Evolutionary conservation across 2,888 invertebrate species (phyloP), one percentile per base, ranked within the genome.

Genomic region (Hartigia nigra): DNA sequence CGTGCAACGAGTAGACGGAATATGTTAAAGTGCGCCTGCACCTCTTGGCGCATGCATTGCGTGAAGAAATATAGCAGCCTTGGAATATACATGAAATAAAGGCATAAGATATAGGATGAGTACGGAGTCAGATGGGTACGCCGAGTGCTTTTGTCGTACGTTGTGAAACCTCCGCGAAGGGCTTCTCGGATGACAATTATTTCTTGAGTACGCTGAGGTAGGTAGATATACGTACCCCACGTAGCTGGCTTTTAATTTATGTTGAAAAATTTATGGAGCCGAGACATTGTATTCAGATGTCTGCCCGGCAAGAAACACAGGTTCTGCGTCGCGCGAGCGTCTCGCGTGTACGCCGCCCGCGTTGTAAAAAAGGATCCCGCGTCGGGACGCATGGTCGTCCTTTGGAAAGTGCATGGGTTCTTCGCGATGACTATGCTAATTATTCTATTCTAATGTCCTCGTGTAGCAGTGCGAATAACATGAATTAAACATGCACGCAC

Each of bases 251-350:
- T 85, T 88, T 87, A 87, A 85, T 87, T 87, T 87, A 87, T 87
- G 85, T 81, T 84, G 85, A 87, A 87, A 86, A 88, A 88, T 88
- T 87, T 87, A 88, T 88, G 86, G 84, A 80, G 83, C 85, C 83
- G 74, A 84, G 85, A 85, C 86, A 87, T 86, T 88, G 87, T 87
- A 88, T 88, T 87, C 87, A 86, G 85, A 87, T 87, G 87, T 87
- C 88, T 80, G 80, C 82, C 55, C 83, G 82, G 82, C 80, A 80
- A 85, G 85, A 85, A 82, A 85, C 82, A 85, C 82, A 82, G 82
- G 84, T 86, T 83, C 77, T 81, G 36, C 75, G 75, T 70, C 78
- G 78, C 79, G 76, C 78, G 78, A 81, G 76, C 79, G 72, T 55
- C 55, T 55, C 69, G 75, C 69, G 69, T 36, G 69, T 74, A 37